Percentiles rank a stretch among this genome's conserved stretches.
Conservation (phyloP, 1,140 invertebrate genomes). For the Heliconius melpomene region DNA sequence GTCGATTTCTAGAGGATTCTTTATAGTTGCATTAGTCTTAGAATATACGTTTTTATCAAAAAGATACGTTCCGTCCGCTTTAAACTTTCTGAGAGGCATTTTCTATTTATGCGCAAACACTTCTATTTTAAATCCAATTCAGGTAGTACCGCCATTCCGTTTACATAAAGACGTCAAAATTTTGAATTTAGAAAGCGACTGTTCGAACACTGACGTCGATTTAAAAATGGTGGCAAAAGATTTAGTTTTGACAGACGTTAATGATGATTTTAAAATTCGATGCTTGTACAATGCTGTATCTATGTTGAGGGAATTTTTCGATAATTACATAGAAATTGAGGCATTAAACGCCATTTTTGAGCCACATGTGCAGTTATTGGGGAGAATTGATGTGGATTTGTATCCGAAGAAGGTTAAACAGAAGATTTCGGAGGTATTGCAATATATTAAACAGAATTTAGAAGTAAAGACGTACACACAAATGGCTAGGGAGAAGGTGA, state of each 20-base stretch:
- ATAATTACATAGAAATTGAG: constrained; percentile 81
- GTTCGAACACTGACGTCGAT: constrained; percentile 63
- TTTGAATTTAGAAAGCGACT: constrained; percentile 81
- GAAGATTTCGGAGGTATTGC: constrained; percentile 70
- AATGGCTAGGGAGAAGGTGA: constrained; percentile 81
- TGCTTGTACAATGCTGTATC: constrained; percentile 79
- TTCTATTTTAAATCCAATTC: constrained; percentile 77
- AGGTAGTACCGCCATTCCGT: constrained; percentile 86
- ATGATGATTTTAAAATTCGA: constrained; percentile 84
- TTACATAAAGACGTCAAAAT: constrained; percentile 77
- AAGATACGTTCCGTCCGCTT: constrained; percentile 87
- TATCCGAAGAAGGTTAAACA: constrained; percentile 84
- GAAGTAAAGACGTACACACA: constrained; percentile 81
- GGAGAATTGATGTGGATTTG: constrained; percentile 79
- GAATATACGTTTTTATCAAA: constrained; percentile 93
- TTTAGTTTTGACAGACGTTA: constrained; percentile 79
- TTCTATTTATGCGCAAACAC: constrained; percentile 85
- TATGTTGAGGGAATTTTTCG: constrained; percentile 82
- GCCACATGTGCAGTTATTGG: constrained; percentile 68
- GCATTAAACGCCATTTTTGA: constrained; percentile 75
- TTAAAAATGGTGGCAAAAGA: constrained; percentile 69
- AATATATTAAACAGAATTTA: constrained; percentile 77
- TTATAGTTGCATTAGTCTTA: constrained; percentile 86
- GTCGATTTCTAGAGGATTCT: constrained; percentile 90
- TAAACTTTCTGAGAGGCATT: constrained; percentile 89